Conservation (phyloP, 2,888 invertebrate species). For the Sicus ferrugineus region DNA sequence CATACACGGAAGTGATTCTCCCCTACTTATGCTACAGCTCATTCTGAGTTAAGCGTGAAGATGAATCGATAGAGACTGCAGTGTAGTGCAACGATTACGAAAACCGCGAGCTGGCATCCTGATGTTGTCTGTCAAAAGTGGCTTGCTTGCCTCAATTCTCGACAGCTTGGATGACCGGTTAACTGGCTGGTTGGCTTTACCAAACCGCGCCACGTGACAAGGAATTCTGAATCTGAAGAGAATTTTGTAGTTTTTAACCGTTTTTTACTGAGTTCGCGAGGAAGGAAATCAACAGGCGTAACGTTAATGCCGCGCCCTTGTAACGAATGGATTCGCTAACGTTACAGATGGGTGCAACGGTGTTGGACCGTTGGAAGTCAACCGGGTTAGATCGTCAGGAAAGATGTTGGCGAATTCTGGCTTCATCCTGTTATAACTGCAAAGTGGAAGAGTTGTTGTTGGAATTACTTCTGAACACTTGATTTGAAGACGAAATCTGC, state of each 20-base stretch:
- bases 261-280: background rate
- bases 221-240: background rate
- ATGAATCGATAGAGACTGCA: background rate
- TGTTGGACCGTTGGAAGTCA: conserved; percentile 4
- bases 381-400: too few species aligned
- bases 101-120: background rate
- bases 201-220: background rate
- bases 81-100: background rate
- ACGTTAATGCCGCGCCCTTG: conserved; percentile 11
- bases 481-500: too few species aligned
- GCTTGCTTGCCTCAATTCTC: background rate
- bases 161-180: too few species aligned
- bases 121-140: background rate
- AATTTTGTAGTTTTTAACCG: background rate
- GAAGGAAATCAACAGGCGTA: conserved; percentile 3
- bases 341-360: background rate
- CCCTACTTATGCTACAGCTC: background rate
- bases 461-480: too few species aligned
- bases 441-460: too few species aligned
- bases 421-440: too few species aligned
- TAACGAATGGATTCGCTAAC: conserved; percentile 13
- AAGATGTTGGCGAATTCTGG: too few species aligned
- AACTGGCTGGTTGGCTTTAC: background rate
- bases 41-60: background rate
- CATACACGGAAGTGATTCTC: conserved; percentile 8